These are phyloP conservation scores for Semicossyphus pulcher DNA, from an alignment of 2,113 vertebrate species.

Conservation along the genomic window DNA sequence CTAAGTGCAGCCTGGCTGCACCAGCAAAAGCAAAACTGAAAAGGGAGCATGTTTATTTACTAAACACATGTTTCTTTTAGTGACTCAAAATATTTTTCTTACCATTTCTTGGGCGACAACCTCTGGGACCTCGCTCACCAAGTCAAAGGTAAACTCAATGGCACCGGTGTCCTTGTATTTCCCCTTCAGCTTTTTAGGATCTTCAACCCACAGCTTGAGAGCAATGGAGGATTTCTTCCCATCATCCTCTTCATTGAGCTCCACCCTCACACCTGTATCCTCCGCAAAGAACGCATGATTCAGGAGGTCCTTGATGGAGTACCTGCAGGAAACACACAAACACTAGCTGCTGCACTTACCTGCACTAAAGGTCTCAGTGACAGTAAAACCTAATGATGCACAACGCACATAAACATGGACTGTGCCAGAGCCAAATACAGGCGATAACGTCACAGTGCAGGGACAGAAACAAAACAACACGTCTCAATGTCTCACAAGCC, in stretches of 20 bases:
- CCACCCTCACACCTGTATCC: conserved; percentile 97
- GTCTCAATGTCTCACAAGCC: background rate
- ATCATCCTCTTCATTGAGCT: conserved; percentile 97
- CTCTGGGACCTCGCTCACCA: conserved; percentile 94
- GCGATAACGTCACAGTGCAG: conserved; percentile 29
- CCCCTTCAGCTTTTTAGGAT: conserved; percentile 97
- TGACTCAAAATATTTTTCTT: conserved; percentile 42
- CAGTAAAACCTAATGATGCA: conserved; percentile 22
- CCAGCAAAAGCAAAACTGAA: background rate
- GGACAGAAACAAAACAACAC: conserved; percentile 46
- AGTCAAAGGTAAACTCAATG: conserved; percentile 97
- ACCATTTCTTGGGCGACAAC: conserved; percentile 99
- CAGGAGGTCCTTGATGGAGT: conserved; percentile 97
- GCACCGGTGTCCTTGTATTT: conserved; percentile 98
- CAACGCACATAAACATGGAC: conserved; percentile 36
- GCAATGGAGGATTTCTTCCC: conserved; percentile 94
- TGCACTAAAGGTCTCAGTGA: conserved; percentile 15
- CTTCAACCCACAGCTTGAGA: conserved; percentile 97
- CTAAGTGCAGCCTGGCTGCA: background rate
- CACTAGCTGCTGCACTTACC: conserved; percentile 18
- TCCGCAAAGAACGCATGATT: conserved; percentile 98
- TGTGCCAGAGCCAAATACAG: conserved; percentile 41
- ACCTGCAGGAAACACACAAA: conserved; percentile 84
- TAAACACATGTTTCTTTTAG: background rate
- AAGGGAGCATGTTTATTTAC: background rate